Percentiles rank a stretch among this genome's conserved stretches.
Evolutionary conservation across 2,113 vertebrate species (phyloP).

Genomic region (Triplophysa dalaica): DNA sequence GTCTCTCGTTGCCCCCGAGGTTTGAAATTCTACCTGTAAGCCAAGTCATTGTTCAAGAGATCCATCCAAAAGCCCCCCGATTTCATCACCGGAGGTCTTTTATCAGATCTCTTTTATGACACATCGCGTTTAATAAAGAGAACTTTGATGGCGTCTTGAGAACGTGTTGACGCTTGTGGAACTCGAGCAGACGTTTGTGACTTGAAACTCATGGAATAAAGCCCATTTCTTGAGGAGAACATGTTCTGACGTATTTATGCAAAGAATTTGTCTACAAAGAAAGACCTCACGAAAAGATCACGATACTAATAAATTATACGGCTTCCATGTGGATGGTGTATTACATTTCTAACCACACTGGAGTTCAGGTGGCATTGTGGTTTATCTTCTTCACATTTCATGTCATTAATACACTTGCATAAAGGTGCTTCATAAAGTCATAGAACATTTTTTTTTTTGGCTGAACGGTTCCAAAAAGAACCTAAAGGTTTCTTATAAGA

Average conservation of each 20-base stretch:
- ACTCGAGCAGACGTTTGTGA: background rate
- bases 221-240: slow-evolving; percentile 14
- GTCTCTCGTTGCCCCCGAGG: slow-evolving; percentile 50
- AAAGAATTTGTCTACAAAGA: background rate
- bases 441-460: too few species aligned
- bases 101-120: slow-evolving; percentile 51
- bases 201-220: slow-evolving; percentile 16
- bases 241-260: background rate
- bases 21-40: slow-evolving; percentile 60
- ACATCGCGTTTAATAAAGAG: slow-evolving; percentile 44
- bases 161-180: slow-evolving; percentile 34
- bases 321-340: background rate
- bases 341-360: background rate
- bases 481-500: too few species aligned
- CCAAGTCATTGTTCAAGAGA: slow-evolving; percentile 62
- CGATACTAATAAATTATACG: background rate
- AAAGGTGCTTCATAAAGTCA: too few species aligned
- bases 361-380: background rate
- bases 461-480: too few species aligned
- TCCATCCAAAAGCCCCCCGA: slow-evolving; percentile 41
- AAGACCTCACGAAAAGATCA: background rate
- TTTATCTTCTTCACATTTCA: too few species aligned
- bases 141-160: slow-evolving; percentile 18
- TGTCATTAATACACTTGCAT: too few species aligned
- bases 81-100: slow-evolving; percentile 40